phyloP scores from a whole-genome alignment of 2,888 invertebrate genomes.

The Perdita meconis region DNA sequence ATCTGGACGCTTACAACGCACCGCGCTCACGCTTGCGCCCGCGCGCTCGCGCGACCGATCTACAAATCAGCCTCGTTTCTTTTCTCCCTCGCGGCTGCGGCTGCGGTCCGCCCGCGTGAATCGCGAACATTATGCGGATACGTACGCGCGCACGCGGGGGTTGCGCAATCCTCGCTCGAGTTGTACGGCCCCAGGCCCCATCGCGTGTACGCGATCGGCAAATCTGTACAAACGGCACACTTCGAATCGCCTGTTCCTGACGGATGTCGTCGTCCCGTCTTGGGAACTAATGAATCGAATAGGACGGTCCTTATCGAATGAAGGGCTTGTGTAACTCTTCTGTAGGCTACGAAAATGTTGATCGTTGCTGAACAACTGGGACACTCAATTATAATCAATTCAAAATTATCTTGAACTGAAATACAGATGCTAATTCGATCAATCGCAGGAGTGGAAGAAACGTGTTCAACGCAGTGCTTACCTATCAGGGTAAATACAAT shows the following conservation, averaged over 20 bases:
- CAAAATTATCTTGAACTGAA: too few species aligned
- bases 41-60: slow-evolving; percentile 62
- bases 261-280: slow-evolving; percentile 34
- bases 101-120: slow-evolving; percentile 31
- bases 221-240: slow-evolving; percentile 24
- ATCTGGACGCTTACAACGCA: slow-evolving; percentile 71
- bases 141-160: slow-evolving; percentile 16
- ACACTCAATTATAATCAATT: too few species aligned
- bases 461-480: too few species aligned
- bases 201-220: slow-evolving; percentile 15
- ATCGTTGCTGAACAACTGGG: too few species aligned
- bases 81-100: slow-evolving; percentile 39
- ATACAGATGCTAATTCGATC: too few species aligned
- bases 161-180: slow-evolving; percentile 46
- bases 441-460: too few species aligned
- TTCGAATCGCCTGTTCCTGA: slow-evolving; percentile 42
- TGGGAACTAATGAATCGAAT: slow-evolving; percentile 29
- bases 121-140: slow-evolving; percentile 16
- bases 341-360: too few species aligned
- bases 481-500: too few species aligned
- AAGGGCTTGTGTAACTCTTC: too few species aligned
- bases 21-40: slow-evolving; percentile 56
- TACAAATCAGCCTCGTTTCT: slow-evolving; percentile 72
- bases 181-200: slow-evolving; percentile 32
- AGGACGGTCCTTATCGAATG: too few species aligned